These are phyloP conservation scores for Champsocephalus esox DNA, from an alignment of 2,797 vertebrate species.

Conservation along the genomic window DNA sequence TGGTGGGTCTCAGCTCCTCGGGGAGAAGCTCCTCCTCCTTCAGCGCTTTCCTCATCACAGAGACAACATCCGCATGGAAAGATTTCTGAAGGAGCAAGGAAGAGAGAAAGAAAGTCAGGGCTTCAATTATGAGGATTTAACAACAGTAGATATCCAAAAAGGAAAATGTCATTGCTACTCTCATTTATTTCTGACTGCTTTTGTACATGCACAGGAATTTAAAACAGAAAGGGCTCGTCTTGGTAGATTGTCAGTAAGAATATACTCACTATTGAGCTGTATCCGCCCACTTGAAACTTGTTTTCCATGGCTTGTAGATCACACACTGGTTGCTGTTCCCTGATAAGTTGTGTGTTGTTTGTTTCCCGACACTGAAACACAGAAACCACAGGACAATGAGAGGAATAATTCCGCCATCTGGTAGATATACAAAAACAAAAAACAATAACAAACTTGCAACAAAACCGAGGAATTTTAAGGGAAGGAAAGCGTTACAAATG, in stretches of 20 bases:
- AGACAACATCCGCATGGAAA: slow-evolving; percentile 82
- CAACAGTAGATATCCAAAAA: not conserved
- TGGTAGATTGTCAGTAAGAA: not conserved
- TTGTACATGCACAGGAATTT: not conserved
- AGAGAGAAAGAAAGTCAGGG: not conserved
- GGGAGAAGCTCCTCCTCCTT: slow-evolving; percentile 75
- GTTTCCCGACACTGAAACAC: slow-evolving; percentile 82
- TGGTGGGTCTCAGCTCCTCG: slow-evolving; percentile 66
- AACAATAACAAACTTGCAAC: not conserved
- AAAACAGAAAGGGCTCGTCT: not conserved
- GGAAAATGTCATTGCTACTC: not conserved
- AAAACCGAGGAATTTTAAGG: not conserved
- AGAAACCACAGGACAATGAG: not conserved
- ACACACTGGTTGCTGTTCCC: slow-evolving; percentile 77
- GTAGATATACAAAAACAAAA: not conserved
- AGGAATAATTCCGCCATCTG: not conserved
- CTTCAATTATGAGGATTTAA: slow-evolving; percentile 4
- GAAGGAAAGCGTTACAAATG: not conserved
- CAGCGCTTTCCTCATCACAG: slow-evolving; percentile 77
- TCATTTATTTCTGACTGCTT: not conserved
- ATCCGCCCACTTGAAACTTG: slow-evolving; percentile 84
- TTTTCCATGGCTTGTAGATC: slow-evolving; percentile 84
- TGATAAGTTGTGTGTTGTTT: slow-evolving; percentile 48
- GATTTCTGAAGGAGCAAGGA: slow-evolving; percentile 73
- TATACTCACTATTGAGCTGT: slow-evolving; percentile 88